These are phyloP conservation scores for Aplidium turbinatum DNA, from an alignment of 23 tunicate genomes.

Conservation along the genomic window DNA sequence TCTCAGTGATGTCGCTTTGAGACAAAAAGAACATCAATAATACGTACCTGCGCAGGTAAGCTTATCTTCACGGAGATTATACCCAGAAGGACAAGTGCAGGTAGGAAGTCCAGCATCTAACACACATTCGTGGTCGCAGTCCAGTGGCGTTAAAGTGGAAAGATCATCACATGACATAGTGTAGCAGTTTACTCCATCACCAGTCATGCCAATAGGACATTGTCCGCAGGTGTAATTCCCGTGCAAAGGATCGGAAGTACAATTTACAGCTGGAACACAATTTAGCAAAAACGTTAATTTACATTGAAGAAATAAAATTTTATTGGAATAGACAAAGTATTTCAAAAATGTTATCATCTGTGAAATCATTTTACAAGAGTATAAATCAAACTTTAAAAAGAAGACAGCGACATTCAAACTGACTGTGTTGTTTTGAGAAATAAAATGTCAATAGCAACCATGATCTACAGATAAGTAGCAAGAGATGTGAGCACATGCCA, in stretches of 20 bases:
- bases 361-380: too few relatives aligned
- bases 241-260: conserved; percentile 10
- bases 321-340: too few relatives aligned
- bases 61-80: conserved; percentile 6
- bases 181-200: conserved; percentile 69
- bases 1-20: too few relatives aligned
- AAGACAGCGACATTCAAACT: too few relatives aligned
- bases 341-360: too few relatives aligned
- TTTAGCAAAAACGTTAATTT: too few relatives aligned
- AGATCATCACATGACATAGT: conserved; percentile 34
- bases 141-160: neutral
- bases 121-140: conserved; percentile 38
- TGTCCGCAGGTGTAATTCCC: conserved; percentile 51
- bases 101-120: conserved; percentile 32
- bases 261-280: conserved; percentile 61
- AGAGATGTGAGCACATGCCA: too few relatives aligned
- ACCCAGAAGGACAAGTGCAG: conserved; percentile 37
- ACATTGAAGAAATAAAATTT: too few relatives aligned
- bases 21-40: neutral
- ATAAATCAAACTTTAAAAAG: too few relatives aligned
- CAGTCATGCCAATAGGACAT: conserved; percentile 76
- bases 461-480: too few relatives aligned
- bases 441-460: too few relatives aligned
- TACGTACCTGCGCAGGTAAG: conserved; percentile 49
- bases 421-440: too few relatives aligned